These are phyloP conservation scores for Leptocoma aspasia DNA, from an alignment of 2,113 vertebrate genomes.

Conservation along the genomic window DNA sequence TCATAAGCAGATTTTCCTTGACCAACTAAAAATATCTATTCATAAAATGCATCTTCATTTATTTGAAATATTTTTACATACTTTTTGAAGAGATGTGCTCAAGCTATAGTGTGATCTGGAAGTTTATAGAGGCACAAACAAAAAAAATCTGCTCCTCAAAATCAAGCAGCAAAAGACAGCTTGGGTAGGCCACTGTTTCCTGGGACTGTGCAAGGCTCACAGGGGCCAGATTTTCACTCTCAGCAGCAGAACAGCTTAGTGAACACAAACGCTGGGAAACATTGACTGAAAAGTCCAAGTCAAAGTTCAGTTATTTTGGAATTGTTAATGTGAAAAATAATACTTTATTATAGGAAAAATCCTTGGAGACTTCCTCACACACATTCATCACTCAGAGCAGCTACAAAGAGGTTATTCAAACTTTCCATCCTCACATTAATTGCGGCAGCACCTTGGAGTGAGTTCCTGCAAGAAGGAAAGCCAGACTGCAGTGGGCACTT, in stretches of 20 bases:
- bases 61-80: background rate
- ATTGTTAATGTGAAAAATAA: constrained; percentile 24
- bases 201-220: background rate
- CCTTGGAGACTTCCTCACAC: background rate
- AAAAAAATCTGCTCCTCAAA: background rate
- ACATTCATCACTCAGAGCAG: background rate
- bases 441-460: background rate
- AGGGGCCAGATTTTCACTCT: background rate
- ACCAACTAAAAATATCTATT: background rate
- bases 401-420: constrained; percentile 10
- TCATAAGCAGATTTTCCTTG: background rate
- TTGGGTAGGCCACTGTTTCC: background rate
- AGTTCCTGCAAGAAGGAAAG: background rate
- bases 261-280: background rate
- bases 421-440: background rate
- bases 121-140: background rate
- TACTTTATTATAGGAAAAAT: constrained; percentile 7
- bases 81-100: background rate
- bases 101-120: background rate
- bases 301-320: constrained; percentile 41
- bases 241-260: background rate
- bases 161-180: background rate
- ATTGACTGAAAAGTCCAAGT: background rate
- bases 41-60: background rate
- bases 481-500: background rate